A percentile compares a stretch with the other conserved stretches of the same genome.
These are phyloP conservation scores for Aromia moschata DNA, from an alignment of 2,888 invertebrate genomes.

Conservation along the genomic window DNA sequence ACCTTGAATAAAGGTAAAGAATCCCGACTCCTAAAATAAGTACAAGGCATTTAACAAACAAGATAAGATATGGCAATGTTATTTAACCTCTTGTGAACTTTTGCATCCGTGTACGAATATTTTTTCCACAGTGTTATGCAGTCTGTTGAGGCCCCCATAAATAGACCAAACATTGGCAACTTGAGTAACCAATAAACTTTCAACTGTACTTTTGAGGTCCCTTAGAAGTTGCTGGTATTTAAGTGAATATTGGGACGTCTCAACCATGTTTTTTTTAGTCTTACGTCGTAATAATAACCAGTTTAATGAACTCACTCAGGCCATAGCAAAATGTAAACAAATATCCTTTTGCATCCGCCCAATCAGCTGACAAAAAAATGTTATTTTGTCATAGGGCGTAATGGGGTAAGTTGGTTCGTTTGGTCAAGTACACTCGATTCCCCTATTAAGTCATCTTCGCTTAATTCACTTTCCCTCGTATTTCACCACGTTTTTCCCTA, in stretches of 20 bases:
- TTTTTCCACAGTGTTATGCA: constrained; percentile 66
- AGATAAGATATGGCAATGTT: constrained; percentile 8
- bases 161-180: constrained; percentile 70
- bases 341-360: no score
- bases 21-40: constrained; percentile 64
- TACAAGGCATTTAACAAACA: constrained; percentile 15
- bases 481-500: no score
- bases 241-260: constrained; percentile 37
- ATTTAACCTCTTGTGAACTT: constrained; percentile 34
- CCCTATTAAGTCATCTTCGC: no score
- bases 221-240: constrained; percentile 65
- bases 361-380: no score
- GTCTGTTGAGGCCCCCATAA: constrained; percentile 68
- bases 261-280: constrained; percentile 35
- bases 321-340: no score
- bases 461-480: no score
- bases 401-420: no score
- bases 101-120: constrained; percentile 69
- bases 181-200: constrained; percentile 67
- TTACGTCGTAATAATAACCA: no score
- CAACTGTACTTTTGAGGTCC: constrained; percentile 67
- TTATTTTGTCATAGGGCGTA: no score
- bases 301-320: no score
- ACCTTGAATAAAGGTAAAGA: constrained; percentile 69
- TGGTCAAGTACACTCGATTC: no score